phyloP scores from a whole-genome alignment of 2,888 invertebrate genomes.

The Silvanus unidentatus region DNA sequence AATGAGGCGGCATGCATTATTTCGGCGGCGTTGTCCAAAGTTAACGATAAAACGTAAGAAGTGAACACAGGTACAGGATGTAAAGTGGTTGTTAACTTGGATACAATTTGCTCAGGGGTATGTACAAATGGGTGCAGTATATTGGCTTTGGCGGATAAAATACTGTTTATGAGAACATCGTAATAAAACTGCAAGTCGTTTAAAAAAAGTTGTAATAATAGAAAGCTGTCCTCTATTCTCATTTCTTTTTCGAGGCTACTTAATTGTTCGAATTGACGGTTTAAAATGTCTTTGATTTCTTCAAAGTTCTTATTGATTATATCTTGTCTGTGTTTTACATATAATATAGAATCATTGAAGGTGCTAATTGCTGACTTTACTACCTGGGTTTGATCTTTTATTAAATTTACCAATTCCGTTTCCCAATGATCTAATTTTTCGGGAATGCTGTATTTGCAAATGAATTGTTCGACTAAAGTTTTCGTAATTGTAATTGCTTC shows the following conservation, averaged over 20 bases:
- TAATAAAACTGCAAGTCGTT: slow-evolving; percentile 15
- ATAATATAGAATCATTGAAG: no score
- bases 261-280: no score
- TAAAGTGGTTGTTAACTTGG: slow-evolving; percentile 14
- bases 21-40: slow-evolving; percentile 8
- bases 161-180: no score
- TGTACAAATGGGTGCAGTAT: slow-evolving; percentile 15
- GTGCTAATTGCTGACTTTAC: slow-evolving; percentile 25
- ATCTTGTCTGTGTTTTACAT: no score
- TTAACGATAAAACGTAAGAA: slow-evolving; percentile 12
- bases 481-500: slow-evolving; percentile 33
- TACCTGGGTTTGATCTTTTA: no score
- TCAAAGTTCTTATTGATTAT: no score
- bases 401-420: no score
- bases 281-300: no score
- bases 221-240: slow-evolving; percentile 17
- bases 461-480: slow-evolving; percentile 18
- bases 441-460: slow-evolving; percentile 24
- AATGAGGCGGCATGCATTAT: slow-evolving; percentile 6
- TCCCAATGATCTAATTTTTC: no score
- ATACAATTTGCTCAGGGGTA: slow-evolving; percentile 14
- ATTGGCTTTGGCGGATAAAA: no score
- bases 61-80: slow-evolving; percentile 9
- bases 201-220: slow-evolving; percentile 12
- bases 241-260: slow-evolving; percentile 16